Evolutionary conservation across 1,140 invertebrate species (phyloP), one percentile per base, ranked within the genome.

Genomic region (Aphidius gifuensis): DNA sequence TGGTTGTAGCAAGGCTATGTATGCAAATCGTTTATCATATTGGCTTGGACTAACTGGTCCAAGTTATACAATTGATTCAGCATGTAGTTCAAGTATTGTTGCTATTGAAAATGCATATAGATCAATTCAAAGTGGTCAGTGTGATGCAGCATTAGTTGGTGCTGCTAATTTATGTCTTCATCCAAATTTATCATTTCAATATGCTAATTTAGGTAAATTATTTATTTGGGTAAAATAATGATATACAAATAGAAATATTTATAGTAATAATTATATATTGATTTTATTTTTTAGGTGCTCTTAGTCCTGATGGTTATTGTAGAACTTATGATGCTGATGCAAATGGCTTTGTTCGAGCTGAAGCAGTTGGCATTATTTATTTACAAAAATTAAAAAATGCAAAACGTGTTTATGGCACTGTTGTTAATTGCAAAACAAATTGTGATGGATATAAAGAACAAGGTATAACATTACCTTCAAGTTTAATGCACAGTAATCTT

Each of bases 401-500:
- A 0, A 88, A 87, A 69, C 80, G 93, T 57, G 82, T 92, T 6
- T 94, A 94, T 70, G 87, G 87, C 0, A 86, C 82, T 44, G 62
- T 91, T 5, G 69, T 91, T 39, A 86, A 91, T 61, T 84, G 84
- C 3, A 90, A 89, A 70, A 86, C 83, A 5, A 92, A 92, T 70
- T 86, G 85, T 66, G 90, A 92, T 76, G 90, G 90, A 8, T 92
- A 89, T 76, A 97, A 96, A 75, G 86, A 88, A 39, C 88, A 92
- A 72, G 92, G 92, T 9, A 95, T 98, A 62, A 96, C 93, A 0
- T 97, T 93, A 74, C 96, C 96, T 0, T 93, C 92, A 3, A 92
- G 91, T 38, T 80, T 86, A 21, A 83, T 92, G 56, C 96, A 98
- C 77, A 87, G 88, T 64, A 78, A 83, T 55, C 80, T 98, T 1